Evolutionary conservation across 2,113 vertebrate species (phyloP).

Genomic region (Notothenia coriiceps): DNA sequence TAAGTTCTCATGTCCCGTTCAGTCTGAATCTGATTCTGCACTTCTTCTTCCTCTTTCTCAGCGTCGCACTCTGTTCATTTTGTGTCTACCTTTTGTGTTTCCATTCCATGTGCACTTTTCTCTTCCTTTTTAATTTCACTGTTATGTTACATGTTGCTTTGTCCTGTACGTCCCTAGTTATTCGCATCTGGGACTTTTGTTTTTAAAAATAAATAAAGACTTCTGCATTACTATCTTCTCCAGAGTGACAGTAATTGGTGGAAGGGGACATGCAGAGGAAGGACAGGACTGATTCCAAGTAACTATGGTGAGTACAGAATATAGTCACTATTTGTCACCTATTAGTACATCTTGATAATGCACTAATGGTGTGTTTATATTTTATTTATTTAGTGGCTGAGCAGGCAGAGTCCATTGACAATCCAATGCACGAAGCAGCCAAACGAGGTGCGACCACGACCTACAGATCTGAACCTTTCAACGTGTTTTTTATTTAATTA

Average conservation of each 20-base stretch:
- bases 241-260: slow-evolving; percentile 99
- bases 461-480: neutral
- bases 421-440: slow-evolving; percentile 97
- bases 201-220: neutral
- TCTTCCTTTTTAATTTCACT: neutral
- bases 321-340: neutral
- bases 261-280: slow-evolving; percentile 97
- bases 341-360: neutral
- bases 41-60: slow-evolving; percentile 40
- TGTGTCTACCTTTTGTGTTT: neutral
- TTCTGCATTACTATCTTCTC: slow-evolving; percentile 9
- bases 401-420: slow-evolving; percentile 96
- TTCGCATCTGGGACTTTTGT: neutral
- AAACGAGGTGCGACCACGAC: slow-evolving; percentile 88
- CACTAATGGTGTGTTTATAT: neutral
- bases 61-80: slow-evolving; percentile 17
- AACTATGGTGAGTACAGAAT: slow-evolving; percentile 91
- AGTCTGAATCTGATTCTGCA: neutral
- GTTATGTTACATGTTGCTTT: neutral
- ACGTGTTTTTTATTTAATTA: neutral
- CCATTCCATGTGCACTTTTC: neutral
- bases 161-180: neutral
- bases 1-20: neutral
- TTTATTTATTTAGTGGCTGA: slow-evolving; percentile 86
- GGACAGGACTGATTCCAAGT: slow-evolving; percentile 97